Conservation (phyloP, 2,797 vertebrate species). For the Rhinophrynus dorsalis region DNA sequence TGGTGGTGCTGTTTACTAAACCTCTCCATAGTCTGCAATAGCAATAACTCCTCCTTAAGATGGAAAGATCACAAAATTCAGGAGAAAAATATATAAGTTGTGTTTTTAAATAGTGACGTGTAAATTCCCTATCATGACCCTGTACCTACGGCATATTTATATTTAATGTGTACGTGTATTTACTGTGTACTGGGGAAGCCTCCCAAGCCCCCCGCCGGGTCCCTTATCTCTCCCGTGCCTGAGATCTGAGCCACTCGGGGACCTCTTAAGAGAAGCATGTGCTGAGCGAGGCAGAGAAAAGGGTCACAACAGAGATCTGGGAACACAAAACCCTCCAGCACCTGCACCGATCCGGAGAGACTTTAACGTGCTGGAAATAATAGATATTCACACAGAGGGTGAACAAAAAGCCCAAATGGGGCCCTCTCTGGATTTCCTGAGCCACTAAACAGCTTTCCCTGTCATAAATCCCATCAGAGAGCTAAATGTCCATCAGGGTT, state of each 20-base stretch:
- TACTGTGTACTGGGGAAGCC: too few relatives aligned
- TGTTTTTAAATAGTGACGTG: too few relatives aligned
- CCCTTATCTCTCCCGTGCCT: not conserved
- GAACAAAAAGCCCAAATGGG: not conserved
- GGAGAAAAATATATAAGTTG: too few relatives aligned
- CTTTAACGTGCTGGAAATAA: not conserved
- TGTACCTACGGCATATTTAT: too few relatives aligned
- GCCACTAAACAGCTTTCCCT: not conserved
- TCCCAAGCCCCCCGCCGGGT: not conserved
- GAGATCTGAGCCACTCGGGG: not conserved
- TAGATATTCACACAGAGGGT: constrained; percentile 8
- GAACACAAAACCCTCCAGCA: constrained; percentile 17
- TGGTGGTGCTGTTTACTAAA: too few relatives aligned
- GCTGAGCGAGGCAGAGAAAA: not conserved
- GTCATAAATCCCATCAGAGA: not conserved
- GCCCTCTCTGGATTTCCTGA: constrained; percentile 11
- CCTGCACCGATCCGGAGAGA: constrained; percentile 23
- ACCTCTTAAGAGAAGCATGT: constrained; percentile 25
- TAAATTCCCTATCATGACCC: too few relatives aligned
- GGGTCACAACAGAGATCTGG: constrained; percentile 16
- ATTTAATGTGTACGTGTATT: too few relatives aligned
- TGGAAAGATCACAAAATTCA: too few relatives aligned
- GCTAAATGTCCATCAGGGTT: not conserved
- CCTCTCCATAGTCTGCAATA: too few relatives aligned
- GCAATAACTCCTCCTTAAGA: too few relatives aligned